Evolutionary conservation across 2,888 invertebrate species (phyloP), one percentile per base, ranked within the genome.

Genomic region (Prionchulus punctatus): DNA sequence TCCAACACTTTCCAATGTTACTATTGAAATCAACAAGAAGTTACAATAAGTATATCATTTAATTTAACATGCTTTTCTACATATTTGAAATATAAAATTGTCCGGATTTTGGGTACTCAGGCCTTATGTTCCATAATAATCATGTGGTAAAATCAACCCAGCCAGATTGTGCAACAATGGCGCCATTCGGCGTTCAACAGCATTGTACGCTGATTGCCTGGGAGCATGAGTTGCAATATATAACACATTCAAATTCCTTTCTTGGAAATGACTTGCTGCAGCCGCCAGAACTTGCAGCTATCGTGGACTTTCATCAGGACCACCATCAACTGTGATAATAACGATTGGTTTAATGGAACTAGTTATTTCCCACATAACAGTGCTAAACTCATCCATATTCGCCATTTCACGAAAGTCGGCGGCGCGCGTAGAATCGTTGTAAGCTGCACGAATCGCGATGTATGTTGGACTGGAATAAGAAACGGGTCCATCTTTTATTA

Each of bases 381-480:
- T n/a, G n/a, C n/a, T n/a, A n/a, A n/a, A n/a, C n/a, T n/a, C n/a
- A n/a, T n/a, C n/a, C n/a, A n/a, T n/a, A n/a, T n/a, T n/a, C n/a
- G n/a, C n/a, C n/a, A n/a, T n/a, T n/a, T n/a, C n/a, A n/a, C n/a
- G n/a, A n/a, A n/a, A n/a, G n/a, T n/a, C n/a, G n/a, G n/a, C n/a
- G n/a, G 62, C 61, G 59, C 69, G 70, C 23, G 63, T 65, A n/a
- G 60, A 62, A 43, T 59, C 62, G 56, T 69, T 66, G 56, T 68
- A 68, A 2, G 63, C 66, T 54, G 62, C 62, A 18, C 67, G 43
- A 18, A 73, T 66, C 7, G 71, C 67, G 45, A 74, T 64, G 62
- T 70, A 72, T 54, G 73, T 75, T 53, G 74, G 73, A 18, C 73
- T 74, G 55, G 64, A 66, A 58, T 71, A 71, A 30, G 64, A 55